Evolutionary conservation across 2,113 vertebrate genomes (phyloP).

Genomic region (Phalacrocorax pelagicus): DNA sequence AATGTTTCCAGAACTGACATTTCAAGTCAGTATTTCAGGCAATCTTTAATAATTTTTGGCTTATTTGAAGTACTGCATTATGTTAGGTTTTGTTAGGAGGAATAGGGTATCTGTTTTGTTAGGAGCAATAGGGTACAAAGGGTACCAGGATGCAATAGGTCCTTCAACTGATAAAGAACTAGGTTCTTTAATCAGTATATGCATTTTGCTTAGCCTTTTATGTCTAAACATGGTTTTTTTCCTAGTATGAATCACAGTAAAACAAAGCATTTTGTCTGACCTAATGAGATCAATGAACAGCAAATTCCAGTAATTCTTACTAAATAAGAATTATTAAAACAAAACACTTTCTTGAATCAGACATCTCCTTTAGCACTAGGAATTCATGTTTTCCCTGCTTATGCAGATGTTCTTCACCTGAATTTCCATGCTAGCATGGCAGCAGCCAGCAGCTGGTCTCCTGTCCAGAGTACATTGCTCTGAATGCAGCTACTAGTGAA

Average conservation of each 20-base stretch:
- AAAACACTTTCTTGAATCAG: neutral
- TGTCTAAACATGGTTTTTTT: fast-evolving
- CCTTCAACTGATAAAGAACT: neutral
- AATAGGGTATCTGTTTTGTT: neutral
- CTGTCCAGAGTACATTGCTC: neutral
- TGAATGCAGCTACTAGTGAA: neutral
- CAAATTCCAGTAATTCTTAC: neutral
- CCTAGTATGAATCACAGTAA: neutral
- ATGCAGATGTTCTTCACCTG: neutral
- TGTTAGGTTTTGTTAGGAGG: neutral
- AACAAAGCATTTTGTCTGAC: neutral
- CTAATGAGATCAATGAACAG: neutral
- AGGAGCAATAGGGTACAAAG: neutral
- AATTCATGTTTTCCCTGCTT: neutral
- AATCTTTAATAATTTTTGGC: neutral
- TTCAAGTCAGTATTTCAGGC: neutral
- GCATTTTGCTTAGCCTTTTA: neutral
- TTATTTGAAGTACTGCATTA: neutral
- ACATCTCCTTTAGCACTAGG: neutral
- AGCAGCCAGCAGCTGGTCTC: neutral
- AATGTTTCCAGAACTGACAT: neutral
- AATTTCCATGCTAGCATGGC: neutral
- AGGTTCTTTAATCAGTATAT: neutral
- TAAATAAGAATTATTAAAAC: neutral
- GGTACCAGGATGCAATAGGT: neutral